Evolutionary conservation across 2,113 vertebrate genomes (phyloP).

Genomic region (Callochromis pleurospilus): DNA sequence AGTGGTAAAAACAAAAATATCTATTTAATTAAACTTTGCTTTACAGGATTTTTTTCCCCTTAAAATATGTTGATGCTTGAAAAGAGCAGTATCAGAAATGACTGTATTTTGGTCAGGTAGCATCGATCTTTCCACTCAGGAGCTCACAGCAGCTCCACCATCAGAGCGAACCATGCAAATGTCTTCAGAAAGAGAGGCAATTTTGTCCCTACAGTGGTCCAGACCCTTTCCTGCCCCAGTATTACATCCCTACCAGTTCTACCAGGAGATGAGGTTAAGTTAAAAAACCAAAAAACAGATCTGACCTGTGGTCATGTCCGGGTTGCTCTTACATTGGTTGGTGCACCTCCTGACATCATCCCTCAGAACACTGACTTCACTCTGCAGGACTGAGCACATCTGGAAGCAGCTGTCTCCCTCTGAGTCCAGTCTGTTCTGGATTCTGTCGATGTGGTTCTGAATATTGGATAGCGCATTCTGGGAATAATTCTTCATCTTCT

Average conservation of each 20-base stretch:
- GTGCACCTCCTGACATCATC: slow-evolving; percentile 73
- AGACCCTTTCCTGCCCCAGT: background rate
- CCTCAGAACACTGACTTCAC: slow-evolving; percentile 69
- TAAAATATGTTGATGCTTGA: background rate
- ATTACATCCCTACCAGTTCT: background rate
- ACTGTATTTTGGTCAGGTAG: background rate
- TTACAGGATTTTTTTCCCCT: background rate
- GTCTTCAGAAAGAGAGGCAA: background rate
- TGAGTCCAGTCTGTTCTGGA: slow-evolving; percentile 52
- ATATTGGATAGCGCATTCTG: slow-evolving; percentile 65
- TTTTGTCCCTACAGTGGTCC: background rate
- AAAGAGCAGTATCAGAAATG: background rate
- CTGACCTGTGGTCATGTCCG: slow-evolving; percentile 45
- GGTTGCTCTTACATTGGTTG: slow-evolving; percentile 13
- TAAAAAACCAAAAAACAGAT: rapidly evolving
- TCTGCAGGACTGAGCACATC: slow-evolving; percentile 68
- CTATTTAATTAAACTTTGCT: background rate
- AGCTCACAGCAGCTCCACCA: background rate
- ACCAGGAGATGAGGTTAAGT: background rate
- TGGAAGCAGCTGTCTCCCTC: slow-evolving; percentile 54
- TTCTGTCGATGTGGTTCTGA: slow-evolving; percentile 56
- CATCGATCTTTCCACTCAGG: rapidly evolving
- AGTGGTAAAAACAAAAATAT: background rate
- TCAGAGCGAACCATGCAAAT: background rate
- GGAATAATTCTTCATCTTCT: slow-evolving; percentile 73